A percentile compares a stretch with the other conserved stretches of the same genome.
Evolutionary conservation across 2,797 vertebrate genomes (phyloP).

Genomic region (Lophotriccus pileatus): DNA sequence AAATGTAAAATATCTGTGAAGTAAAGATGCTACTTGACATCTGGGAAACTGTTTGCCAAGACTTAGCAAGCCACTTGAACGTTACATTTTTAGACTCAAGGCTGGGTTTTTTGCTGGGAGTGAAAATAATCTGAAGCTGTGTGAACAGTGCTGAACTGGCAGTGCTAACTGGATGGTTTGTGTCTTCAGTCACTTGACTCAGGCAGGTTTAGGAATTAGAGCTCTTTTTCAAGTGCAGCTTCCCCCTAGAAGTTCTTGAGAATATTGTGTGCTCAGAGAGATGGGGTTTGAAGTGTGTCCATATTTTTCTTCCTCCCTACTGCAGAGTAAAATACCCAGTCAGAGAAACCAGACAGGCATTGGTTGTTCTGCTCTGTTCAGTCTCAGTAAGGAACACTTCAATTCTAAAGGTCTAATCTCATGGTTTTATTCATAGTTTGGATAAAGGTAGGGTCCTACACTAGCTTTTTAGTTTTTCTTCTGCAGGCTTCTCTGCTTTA

Average conservation of each 20-base stretch:
- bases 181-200: neutral
- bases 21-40: neutral
- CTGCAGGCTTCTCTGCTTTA: neutral
- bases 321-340: neutral
- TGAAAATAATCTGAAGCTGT: neutral
- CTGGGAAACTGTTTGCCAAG: neutral
- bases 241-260: neutral
- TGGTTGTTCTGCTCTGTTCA: neutral
- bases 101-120: neutral
- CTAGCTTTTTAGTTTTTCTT: neutral
- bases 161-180: neutral
- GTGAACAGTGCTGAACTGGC: neutral
- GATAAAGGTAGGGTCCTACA: neutral
- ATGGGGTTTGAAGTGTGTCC: neutral
- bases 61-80: neutral
- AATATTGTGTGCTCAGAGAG: neutral
- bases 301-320: neutral
- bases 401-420: neutral
- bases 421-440: neutral
- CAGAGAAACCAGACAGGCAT: neutral
- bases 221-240: neutral
- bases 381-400: neutral
- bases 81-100: neutral
- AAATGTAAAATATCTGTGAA: neutral
- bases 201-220: neutral